Conservation (phyloP, 2,888 invertebrate species). For the Rhamnusium bicolor region DNA sequence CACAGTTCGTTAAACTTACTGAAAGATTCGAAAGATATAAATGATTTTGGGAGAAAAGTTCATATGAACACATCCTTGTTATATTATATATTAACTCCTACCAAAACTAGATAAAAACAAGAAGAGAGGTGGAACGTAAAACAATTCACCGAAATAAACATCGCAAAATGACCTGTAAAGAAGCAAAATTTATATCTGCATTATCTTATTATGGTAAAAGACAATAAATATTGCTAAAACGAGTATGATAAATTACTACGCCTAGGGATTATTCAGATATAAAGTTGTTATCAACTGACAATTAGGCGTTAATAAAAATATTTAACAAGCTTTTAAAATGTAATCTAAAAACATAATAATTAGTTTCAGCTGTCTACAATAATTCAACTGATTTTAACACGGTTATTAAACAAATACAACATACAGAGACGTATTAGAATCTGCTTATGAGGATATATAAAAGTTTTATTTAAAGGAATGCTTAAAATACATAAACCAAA, state of each 20-base stretch:
- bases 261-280: no score
- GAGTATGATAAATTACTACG: neutral
- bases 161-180: conserved; percentile 14
- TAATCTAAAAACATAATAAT: no score
- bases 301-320: neutral
- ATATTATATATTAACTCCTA: conserved; percentile 51
- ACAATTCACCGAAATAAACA: conserved; percentile 14
- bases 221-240: neutral
- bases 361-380: no score
- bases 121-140: conserved; percentile 49
- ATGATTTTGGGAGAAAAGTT: conserved; percentile 47
- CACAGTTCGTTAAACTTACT: conserved; percentile 26
- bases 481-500: no score
- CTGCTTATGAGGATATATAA: no score
- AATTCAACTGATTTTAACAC: no score
- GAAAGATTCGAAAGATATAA: conserved; percentile 41
- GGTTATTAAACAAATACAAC: no score
- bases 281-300: no score
- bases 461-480: no score
- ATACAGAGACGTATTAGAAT: no score
- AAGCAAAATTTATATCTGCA: neutral
- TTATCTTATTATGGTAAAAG: neutral
- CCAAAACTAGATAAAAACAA: conserved; percentile 44
- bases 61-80: conserved; percentile 41
- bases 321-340: no score